Base-by-base conservation (phyloP, 1,140 invertebrate species). In the Pissodes strobi region DNA sequence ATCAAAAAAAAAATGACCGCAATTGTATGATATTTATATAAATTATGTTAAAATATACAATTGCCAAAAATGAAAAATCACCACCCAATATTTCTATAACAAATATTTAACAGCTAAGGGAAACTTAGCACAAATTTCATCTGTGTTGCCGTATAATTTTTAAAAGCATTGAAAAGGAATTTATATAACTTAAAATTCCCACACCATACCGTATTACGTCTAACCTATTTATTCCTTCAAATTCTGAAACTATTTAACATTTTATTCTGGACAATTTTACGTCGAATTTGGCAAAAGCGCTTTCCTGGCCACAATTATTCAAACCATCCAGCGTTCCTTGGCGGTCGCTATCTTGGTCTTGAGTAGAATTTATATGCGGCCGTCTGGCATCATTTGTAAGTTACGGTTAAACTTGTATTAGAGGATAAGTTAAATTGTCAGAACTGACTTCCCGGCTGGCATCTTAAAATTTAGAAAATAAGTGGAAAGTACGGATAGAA, bases 251-350 rank as follows among this genome's bases (percentile, higher is more conserved):
- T 23, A 51, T 51, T 51, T 27, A 51, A 13, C 41, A 45, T 51
- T 51, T 51, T 51, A 37, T 51, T 51, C 22, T 17, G 52, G 13
- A 41, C 52, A 38, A 55, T 55, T 55, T 55, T 30, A 25, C 6
- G 15, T 39, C 25, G 30, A 37, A 41, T 19, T 39, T 17, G 5
- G 9, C 10, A 19, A 12, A 38, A 55, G 22, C 15, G 27, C 17
- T 55, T 41, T 38, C 52, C 15, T 22, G 19, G 52, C 52, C 30
- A 21, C 52, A 55, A 55, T 55, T 55, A 55, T 55, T 55, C 25
- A 41, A 41, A 55, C 4, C 18, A 37, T 39, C 9, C 21, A 15
- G 6, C 34, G 21, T 27, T 27, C 52, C 25, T 55, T 25, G n/a
- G 46, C 4, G 46, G 22, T 23, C 22, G 8, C 46, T 49, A 22